Percentiles rank a stretch among this genome's conserved stretches.
Evolutionary conservation across 2,888 invertebrate genomes (phyloP).

Genomic region (Pollenia labialis): DNA sequence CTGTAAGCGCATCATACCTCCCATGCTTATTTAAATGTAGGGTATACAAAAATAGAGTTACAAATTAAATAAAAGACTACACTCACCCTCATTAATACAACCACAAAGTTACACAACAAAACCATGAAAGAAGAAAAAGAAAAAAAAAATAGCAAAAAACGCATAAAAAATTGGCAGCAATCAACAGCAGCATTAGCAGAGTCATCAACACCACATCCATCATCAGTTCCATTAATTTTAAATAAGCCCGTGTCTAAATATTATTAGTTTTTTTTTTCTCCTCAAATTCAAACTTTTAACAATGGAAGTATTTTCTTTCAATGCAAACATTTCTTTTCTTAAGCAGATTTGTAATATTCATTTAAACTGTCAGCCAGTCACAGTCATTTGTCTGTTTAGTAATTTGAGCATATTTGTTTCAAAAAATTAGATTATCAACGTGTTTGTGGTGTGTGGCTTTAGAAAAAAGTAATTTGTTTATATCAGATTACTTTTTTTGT

Average conservation of each 20-base stretch:
- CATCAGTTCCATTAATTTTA: slow-evolving; percentile 18
- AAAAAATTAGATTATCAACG: not conserved
- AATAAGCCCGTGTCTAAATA: slow-evolving; percentile 25
- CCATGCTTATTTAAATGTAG: too few relatives aligned
- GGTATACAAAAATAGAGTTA: not conserved
- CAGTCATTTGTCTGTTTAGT: not conserved
- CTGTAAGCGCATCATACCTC: too few relatives aligned
- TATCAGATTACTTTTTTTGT: too few relatives aligned
- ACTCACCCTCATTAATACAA: slow-evolving; percentile 27
- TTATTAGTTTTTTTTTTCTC: not conserved
- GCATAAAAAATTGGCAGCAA: slow-evolving; percentile 33
- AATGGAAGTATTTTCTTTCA: slow-evolving; percentile 18
- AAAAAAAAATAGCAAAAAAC: not conserved
- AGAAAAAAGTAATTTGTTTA: too few relatives aligned
- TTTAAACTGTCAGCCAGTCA: not conserved
- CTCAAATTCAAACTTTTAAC: not conserved
- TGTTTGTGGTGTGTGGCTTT: not conserved
- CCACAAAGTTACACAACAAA: slow-evolving; percentile 16
- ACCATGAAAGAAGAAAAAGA: not conserved
- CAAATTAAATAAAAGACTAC: slow-evolving; percentile 3
- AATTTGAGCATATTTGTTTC: slow-evolving; percentile 1
- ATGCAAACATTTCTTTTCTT: slow-evolving; percentile 9
- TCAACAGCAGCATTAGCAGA: slow-evolving; percentile 9
- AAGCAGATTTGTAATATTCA: slow-evolving; percentile 8
- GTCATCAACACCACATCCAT: not conserved